These are phyloP conservation scores for Pterophyllum scalare DNA, from an alignment of 2,113 vertebrate genomes.

Conservation along the genomic window DNA sequence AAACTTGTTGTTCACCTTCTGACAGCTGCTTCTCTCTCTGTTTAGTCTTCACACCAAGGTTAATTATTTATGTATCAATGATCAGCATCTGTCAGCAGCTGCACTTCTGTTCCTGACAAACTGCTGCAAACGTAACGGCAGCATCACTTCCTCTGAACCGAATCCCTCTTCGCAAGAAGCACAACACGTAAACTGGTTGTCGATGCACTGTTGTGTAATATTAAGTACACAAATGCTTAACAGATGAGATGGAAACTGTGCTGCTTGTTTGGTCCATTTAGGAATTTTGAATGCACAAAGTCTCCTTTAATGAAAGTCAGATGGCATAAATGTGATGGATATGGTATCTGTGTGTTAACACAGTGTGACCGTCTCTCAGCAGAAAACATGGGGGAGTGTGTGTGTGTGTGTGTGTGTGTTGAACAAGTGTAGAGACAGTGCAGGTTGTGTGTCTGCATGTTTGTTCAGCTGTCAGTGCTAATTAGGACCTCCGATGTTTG, in stretches of 20 bases:
- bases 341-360: not conserved
- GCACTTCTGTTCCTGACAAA: not conserved
- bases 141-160: not conserved
- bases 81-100: not conserved
- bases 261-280: not conserved
- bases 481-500: constrained; percentile 15
- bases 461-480: constrained; percentile 25
- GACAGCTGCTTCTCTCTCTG: no score
- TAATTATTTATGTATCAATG: no score
- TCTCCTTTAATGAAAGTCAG: not conserved
- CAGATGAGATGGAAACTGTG: not conserved
- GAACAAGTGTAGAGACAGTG: constrained; percentile 22
- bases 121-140: not conserved
- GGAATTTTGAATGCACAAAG: not conserved
- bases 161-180: not conserved
- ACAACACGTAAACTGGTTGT: not conserved
- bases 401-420: not conserved
- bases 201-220: not conserved
- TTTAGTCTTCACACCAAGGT: no score
- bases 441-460: constrained; percentile 8
- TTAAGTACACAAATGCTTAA: not conserved
- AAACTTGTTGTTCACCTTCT: not conserved
- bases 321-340: rapidly evolving
- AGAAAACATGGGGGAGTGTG: no score
- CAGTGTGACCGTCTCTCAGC: not conserved